phyloP scores from a whole-genome alignment of 2,888 invertebrate genomes.

The Microctonus hyperodae region DNA sequence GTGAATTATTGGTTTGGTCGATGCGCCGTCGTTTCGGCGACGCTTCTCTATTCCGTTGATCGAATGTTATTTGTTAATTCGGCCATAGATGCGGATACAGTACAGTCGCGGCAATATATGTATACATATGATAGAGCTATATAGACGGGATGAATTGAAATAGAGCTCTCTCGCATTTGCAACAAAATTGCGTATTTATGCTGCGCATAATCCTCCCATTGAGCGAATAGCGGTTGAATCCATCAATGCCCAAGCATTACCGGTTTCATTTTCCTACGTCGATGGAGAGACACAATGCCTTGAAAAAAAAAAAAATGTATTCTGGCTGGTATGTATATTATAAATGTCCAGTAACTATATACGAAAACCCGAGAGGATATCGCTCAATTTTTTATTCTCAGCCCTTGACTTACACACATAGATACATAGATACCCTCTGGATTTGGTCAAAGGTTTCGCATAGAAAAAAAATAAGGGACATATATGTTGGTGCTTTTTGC shows the following conservation, averaged over 20 bases:
- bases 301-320: slow-evolving; percentile 44
- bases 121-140: slow-evolving; percentile 16
- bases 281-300: slow-evolving; percentile 54
- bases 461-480: slow-evolving; percentile 3
- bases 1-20: slow-evolving; percentile 21
- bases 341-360: slow-evolving; percentile 31
- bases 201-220: slow-evolving; percentile 61
- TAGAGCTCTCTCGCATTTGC: slow-evolving; percentile 43
- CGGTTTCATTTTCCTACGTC: slow-evolving; percentile 58
- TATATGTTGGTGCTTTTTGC: slow-evolving; percentile 33
- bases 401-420: slow-evolving; percentile 17
- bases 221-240: slow-evolving; percentile 55
- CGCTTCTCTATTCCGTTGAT: slow-evolving; percentile 22
- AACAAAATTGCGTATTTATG: slow-evolving; percentile 61
- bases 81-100: slow-evolving; percentile 29
- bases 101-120: not conserved
- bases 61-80: slow-evolving; percentile 35
- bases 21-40: slow-evolving; percentile 1
- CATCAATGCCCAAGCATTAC: slow-evolving; percentile 59
- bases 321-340: slow-evolving; percentile 38
- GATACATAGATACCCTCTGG: not conserved
- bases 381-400: slow-evolving; percentile 54
- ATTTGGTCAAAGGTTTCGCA: not conserved
- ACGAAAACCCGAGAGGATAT: slow-evolving; percentile 47
- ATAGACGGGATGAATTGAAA: slow-evolving; percentile 19